Evolutionary conservation across 2,113 vertebrate genomes (phyloP).

Genomic region (Crotophaga sulcirostris): DNA sequence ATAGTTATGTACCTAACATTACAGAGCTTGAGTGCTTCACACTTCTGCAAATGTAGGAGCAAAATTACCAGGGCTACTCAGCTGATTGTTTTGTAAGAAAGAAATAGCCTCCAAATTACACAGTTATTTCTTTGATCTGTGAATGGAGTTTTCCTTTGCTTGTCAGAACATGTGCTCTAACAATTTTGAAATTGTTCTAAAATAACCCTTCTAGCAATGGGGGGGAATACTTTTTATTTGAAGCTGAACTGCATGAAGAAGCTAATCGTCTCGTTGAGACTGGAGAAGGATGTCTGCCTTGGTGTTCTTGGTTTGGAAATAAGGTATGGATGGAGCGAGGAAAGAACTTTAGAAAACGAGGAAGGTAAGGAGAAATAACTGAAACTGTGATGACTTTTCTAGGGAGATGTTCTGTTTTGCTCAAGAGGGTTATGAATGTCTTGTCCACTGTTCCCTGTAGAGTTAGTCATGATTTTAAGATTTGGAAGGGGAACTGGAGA

Average conservation of each 20-base stretch:
- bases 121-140: not conserved
- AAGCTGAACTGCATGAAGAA: not conserved
- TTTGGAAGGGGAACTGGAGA: not conserved
- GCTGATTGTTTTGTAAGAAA: not conserved
- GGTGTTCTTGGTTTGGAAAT: not conserved
- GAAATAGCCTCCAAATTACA: not conserved
- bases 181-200: not conserved
- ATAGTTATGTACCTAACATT: not conserved
- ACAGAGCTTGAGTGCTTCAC: not conserved
- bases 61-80: too few species aligned
- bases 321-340: not conserved
- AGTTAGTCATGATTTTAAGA: not conserved
- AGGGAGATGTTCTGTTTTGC: not conserved
- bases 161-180: not conserved
- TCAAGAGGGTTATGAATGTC: not conserved
- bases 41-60: too few species aligned
- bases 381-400: not conserved
- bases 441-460: not conserved
- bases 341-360: fast-evolving
- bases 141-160: not conserved
- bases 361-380: not conserved
- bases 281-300: not conserved
- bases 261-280: not conserved
- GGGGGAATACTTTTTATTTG: not conserved
- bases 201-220: not conserved